Evolutionary conservation across 2,113 vertebrate species (phyloP), one percentile per base, ranked within the genome.

Genomic region (Phodopus roborovskii): DNA sequence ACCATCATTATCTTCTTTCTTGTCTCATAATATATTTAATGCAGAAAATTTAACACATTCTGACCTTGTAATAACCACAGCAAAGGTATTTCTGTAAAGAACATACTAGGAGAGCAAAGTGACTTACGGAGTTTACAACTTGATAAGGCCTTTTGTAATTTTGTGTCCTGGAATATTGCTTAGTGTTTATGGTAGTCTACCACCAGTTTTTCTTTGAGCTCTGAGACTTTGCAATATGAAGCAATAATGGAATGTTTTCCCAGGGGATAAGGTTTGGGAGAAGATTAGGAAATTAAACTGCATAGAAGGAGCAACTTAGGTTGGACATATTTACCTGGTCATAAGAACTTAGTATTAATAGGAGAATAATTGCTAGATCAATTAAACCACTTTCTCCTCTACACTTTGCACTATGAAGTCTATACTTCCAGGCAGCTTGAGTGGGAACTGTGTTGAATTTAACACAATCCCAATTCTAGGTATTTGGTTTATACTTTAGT

Each of bases 341-440:
- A 71, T 90, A 90, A 82, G 56, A 83, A 92, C 15, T 53, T 64
- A 73, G n/a, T 68, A 92, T 90, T 94, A 97, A 93, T 58, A 13
- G 73, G 88, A 53, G 5, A 5, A 82, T 91, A 62, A 92, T 70
- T 77, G 39, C 9, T 66, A 86, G 28, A 64, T 83, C 39, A 66
- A 77, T 70, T 95, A 36, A 96, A 85, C 85, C 85, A 88, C 86
- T 73, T 81, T 78, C 36, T 26, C 33, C 5, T 91, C 58, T 12
- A 53, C 71, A 74, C 1, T 71, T 26, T 66, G 8, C 16, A 90
- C 2, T 9, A 4, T 11, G 5, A 96, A 78, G 22, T 75, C 7
- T 81, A 60, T 45, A 56, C 60, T 73, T 88, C 62, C 13, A 93
- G 71, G 70, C 0, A 88, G 45, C 4, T 60, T 88, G 58, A 79